Evolutionary conservation across 1,140 invertebrate genomes (phyloP).

Genomic region (Zophobas morio): DNA sequence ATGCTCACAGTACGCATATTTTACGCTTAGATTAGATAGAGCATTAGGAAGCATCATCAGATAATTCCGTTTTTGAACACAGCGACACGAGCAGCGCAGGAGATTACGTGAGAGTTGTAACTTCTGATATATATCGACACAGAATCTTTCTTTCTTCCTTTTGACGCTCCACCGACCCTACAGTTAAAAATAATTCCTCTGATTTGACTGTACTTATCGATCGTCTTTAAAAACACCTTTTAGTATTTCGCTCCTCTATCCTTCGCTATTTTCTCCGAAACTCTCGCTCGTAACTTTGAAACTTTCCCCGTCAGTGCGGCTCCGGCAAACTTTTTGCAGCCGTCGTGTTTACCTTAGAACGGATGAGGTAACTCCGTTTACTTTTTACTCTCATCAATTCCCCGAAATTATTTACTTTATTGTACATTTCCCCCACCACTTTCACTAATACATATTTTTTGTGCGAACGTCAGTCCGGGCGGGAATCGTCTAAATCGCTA

Average conservation of each 20-base stretch:
- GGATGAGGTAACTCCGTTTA: slow-evolving; percentile 27
- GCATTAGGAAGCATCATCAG: no score
- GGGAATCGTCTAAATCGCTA: no score
- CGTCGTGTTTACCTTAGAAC: slow-evolving; percentile 22
- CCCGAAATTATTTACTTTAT: slow-evolving; percentile 4
- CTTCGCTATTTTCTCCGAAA: slow-evolving; percentile 11
- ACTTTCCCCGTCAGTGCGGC: slow-evolving; percentile 25
- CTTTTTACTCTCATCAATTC: slow-evolving; percentile 19
- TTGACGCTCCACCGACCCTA: background rate
- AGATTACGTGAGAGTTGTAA: no score
- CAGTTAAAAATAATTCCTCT: slow-evolving; percentile 9
- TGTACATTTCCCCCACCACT: background rate
- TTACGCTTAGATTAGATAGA: no score
- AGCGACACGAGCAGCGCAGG: no score
- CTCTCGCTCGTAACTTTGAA: slow-evolving; percentile 13
- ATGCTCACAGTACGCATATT: no score
- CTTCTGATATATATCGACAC: no score
- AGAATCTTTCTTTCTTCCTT: no score
- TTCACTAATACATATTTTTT: background rate
- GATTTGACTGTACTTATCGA: slow-evolving; percentile 27
- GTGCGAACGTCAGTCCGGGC: no score
- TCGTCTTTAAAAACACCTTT: slow-evolving; percentile 36
- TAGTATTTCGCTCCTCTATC: slow-evolving; percentile 9
- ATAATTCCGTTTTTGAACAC: no score
- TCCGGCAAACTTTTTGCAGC: slow-evolving; percentile 22